Evolutionary conservation across 2,797 vertebrate species (phyloP), one percentile per base, ranked within the genome.

Genomic region (Acropternis orthonyx): DNA sequence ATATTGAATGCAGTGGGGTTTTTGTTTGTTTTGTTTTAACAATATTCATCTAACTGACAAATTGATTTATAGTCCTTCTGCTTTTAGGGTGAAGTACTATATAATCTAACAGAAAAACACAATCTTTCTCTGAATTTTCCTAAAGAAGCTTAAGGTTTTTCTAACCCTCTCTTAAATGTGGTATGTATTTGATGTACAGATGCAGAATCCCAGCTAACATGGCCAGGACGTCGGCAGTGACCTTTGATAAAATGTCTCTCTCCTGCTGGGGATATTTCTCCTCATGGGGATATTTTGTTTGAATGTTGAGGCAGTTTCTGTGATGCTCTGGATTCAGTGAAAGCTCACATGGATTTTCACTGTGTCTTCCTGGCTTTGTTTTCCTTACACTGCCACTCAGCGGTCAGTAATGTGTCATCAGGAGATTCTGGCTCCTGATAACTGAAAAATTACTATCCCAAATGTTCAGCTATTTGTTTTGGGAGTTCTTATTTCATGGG

Each of bases 381-480:
- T 89, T 94, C 79, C 90, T 85, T 78, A 75, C 54, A 89, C 71
- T 93, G 94, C 81, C 85, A 66, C 88, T 76, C 55, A 85, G 91
- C 0, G 55, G 94, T 75, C 88, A 54, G 65, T 48, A n/a, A 26
- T 7, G 10, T 82, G 71, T 46, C 44, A 19, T 56, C 44, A 44
- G 55, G 88, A 88, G 37, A 68, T 41, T 36, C n/a, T 36, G 14
- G 14, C 20, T 74, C 63, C 49, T 54, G 34, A 48, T 24, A 19
- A 34, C 34, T 79, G 59, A 65, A 81, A 88, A 82, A 39, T 12
- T 28, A 10, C 58, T 68, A 4, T 52, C 37, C 28, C 32, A 28
- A 21, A 61, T 26, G 26, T 56, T 55, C 49, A 68, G 28, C 37
- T 46, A 23, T 59, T 68, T 56, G 61, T 20, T 68, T 63, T 28